Percentiles rank a stretch among this genome's conserved stretches.
Evolutionary conservation across 2,113 vertebrate species (phyloP).

Genomic region (Hydrolagus affinis): DNA sequence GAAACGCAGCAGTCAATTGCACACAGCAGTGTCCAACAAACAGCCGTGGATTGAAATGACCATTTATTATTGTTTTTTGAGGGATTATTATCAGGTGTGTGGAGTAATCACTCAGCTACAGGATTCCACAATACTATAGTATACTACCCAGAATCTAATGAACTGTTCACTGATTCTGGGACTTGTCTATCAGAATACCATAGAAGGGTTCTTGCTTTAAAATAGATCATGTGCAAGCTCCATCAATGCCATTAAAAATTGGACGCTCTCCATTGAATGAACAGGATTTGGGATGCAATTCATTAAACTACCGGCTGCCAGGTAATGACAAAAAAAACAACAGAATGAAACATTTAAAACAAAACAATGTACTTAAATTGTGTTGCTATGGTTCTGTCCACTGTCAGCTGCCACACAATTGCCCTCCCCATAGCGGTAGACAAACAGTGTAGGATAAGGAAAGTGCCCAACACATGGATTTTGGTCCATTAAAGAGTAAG

Average conservation of each 20-base stretch:
- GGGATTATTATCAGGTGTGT: too few species aligned
- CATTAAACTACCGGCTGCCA: not conserved
- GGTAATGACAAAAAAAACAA: not conserved
- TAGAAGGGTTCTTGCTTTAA: not conserved
- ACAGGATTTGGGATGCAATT: not conserved
- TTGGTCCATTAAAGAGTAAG: too few species aligned
- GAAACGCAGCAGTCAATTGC: too few species aligned
- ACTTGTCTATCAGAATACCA: not conserved
- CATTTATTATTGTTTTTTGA: too few species aligned
- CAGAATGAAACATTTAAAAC: not conserved
- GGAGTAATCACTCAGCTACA: too few species aligned
- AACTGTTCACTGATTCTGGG: not conserved
- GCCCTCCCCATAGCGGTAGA: not conserved
- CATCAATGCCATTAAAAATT: not conserved
- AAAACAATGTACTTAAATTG: not conserved
- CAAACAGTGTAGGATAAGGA: not conserved
- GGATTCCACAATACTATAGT: too few species aligned
- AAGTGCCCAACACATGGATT: not conserved
- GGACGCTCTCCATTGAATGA: not conserved
- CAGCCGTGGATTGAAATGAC: too few species aligned
- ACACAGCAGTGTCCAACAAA: too few species aligned
- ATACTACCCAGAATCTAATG: not conserved
- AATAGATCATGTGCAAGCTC: not conserved
- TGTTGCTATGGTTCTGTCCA: not conserved
- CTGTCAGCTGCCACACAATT: not conserved